Evolutionary conservation across 2,888 invertebrate species (phyloP).

Genomic region (Caenorhabditis becei): DNA sequence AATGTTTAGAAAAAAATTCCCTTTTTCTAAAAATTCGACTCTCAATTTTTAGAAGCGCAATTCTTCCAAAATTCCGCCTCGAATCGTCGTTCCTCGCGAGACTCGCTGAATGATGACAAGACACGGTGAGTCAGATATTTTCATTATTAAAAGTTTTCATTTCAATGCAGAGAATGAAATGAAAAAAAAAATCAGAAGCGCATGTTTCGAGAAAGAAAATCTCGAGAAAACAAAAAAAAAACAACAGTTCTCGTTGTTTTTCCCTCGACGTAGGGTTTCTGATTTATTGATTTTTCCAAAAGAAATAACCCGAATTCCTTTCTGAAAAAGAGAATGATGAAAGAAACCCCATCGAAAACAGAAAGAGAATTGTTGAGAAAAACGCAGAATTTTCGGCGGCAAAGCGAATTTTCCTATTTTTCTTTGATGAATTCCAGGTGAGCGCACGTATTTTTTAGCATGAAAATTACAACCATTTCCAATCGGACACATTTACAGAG

Average conservation of each 20-base stretch:
- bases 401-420: slow-evolving; percentile 63
- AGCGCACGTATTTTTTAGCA: neutral
- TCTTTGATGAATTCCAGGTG: slow-evolving; percentile 59
- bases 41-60: slow-evolving; percentile 26
- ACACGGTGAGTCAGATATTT: neutral
- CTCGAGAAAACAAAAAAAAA: no score
- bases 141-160: no score
- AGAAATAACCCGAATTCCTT: neutral
- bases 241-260: neutral
- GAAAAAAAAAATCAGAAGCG: no score
- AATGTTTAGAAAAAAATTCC: no score
- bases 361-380: neutral
- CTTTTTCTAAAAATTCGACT: no score
- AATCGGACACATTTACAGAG: slow-evolving; percentile 56
- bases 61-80: neutral
- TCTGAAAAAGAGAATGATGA: neutral
- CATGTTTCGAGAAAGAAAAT: neutral
- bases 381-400: slow-evolving; percentile 33
- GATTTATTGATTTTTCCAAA: no score
- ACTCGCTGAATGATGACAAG: neutral
- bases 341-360: slow-evolving; percentile 23
- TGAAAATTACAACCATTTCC: no score
- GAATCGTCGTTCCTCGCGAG: no score
- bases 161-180: neutral
- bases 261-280: no score